phyloP scores from a whole-genome alignment of 2,888 invertebrate genomes.

The Trichogramma dendrolimi region DNA sequence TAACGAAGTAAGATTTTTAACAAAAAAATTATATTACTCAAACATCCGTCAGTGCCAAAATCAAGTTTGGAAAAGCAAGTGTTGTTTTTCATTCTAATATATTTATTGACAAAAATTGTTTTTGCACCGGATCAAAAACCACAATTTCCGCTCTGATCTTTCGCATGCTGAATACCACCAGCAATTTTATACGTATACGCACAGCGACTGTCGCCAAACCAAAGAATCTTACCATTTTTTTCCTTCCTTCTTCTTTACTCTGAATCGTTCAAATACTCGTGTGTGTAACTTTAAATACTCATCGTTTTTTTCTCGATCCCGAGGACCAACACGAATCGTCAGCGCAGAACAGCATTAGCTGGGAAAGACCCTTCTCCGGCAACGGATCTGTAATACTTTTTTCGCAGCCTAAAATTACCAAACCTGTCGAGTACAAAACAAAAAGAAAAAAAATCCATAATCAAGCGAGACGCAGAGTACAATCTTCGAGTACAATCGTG shows the following conservation, averaged over 20 bases:
- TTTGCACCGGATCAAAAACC: no score
- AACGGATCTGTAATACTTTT: conserved; percentile 50
- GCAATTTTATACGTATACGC: conserved; percentile 18
- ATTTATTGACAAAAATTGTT: no score
- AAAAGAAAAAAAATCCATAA: conserved; percentile 14
- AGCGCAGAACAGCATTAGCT: conserved; percentile 9
- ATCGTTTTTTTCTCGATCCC: conserved; percentile 3
- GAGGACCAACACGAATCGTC: not conserved
- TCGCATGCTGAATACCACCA: no score
- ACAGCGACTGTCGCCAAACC: conserved; percentile 43
- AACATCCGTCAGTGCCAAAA: conserved; percentile 53
- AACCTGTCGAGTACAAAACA: conserved; percentile 52
- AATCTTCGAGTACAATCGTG: no score
- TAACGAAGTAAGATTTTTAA: conserved; percentile 18
- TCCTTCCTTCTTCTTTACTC: conserved; percentile 27
- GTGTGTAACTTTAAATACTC: conserved; percentile 12
- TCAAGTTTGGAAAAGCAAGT: conserved; percentile 33
- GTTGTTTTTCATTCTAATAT: conserved; percentile 27
- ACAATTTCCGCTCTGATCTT: no score
- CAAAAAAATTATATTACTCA: conserved; percentile 30
- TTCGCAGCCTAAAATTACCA: conserved; percentile 46
- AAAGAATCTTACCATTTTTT: conserved; percentile 52
- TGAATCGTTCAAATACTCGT: conserved; percentile 39
- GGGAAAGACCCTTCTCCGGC: conserved; percentile 30
- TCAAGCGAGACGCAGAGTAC: not conserved